Base-by-base conservation (phyloP, 2,113 vertebrate species). In the Ellobius talpinus region DNA sequence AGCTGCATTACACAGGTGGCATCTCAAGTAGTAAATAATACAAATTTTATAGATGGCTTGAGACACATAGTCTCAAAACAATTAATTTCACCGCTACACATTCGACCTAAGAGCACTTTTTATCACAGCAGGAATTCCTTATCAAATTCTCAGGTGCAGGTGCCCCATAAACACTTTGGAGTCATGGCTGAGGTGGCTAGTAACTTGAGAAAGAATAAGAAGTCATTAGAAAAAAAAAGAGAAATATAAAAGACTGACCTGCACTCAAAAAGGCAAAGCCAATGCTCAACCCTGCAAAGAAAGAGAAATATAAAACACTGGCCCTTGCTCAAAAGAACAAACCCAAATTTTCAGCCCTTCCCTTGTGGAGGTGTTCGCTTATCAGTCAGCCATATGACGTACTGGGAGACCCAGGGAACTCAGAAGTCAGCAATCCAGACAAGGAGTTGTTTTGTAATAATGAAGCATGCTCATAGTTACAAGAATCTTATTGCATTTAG, bases 101-200 rank as follows among this genome's bases (percentile, higher is more conserved):
- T 98, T 97, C 98, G 96, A 98, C 98, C 98, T 94, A 79, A 74
- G 95, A 97, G 97, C 92, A 97, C 95, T 98, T 98, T 97, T 97
- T 97, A 98, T 98, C 98, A 92, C 97, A 93, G 96, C 93, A 97
- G 97, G 96, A 98, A 97, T 96, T 95, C 96, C 97, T 98, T 98
- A 98, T 98, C 97, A 98, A 97, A 97, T 97, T 96, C 96, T 96
- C 96, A 96, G 94, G 94, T 95, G 96, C 98, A 97, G 97, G 96
- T 97, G 95, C 95, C 90, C 79, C 61, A 78, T 96, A 97, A 97
- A 97, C 89, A 97, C 97, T 91, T 96, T 10, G n/a, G 84, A 93
- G 89, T 76, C 89, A 73, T 26, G 93, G 55, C 72, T n/a, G 72
- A 88, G 70, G 78, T 45, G 72, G 4, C 21, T 65, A 87, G 89